phyloP scores from a whole-genome alignment of 2,113 vertebrate genomes.

The Ictidomys tridecemlineatus region DNA sequence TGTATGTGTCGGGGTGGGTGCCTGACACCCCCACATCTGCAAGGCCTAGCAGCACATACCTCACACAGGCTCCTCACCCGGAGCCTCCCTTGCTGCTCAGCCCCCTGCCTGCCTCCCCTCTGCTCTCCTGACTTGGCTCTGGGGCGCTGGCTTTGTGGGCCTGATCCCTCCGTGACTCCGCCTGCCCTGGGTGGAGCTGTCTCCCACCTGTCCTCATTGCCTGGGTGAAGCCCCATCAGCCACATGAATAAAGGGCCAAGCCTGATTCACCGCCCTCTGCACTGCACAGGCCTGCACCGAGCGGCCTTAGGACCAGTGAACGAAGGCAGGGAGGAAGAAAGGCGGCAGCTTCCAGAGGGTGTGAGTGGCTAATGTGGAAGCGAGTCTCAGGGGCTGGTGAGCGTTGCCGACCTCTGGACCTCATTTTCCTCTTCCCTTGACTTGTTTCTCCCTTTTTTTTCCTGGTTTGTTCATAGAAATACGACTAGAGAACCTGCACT shows the following conservation, averaged over 20 bases:
- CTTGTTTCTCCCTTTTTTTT: not conserved
- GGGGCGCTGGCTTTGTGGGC: no score
- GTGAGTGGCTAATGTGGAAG: accelerated
- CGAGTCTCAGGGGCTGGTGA: not conserved
- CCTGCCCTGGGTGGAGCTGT: not conserved
- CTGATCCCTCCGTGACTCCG: no score
- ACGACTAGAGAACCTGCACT: not conserved
- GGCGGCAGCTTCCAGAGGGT: not conserved
- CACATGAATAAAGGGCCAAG: not conserved
- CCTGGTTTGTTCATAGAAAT: not conserved
- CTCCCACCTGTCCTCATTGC: not conserved
- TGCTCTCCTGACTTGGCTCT: no score
- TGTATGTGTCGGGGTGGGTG: not conserved
- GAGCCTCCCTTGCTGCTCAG: no score
- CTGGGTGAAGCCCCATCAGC: not conserved
- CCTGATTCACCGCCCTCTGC: not conserved
- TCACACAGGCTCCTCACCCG: no score
- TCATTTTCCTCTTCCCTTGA: not conserved
- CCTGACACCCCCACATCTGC: not conserved
- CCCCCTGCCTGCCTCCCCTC: not conserved
- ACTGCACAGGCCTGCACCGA: accelerated
- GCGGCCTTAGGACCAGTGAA: no score
- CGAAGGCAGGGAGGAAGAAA: not conserved
- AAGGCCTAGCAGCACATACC: no score
- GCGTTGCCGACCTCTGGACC: not conserved